Percentiles rank a stretch among this genome's conserved stretches.
phyloP scores from a whole-genome alignment of 2,888 invertebrate genomes.

The Dorcus hopei region DNA sequence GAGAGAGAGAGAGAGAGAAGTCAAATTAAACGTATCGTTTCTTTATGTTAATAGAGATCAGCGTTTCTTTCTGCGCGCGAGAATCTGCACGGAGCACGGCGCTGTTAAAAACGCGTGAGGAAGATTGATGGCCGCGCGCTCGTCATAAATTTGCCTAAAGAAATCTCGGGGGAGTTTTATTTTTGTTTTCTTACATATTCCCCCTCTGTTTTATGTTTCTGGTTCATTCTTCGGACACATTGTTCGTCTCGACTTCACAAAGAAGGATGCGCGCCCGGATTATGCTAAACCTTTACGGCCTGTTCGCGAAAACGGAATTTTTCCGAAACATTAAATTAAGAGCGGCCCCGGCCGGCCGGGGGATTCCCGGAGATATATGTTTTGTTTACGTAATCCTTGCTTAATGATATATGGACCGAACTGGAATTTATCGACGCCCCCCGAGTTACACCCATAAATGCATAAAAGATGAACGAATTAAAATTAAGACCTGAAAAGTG shows the following conservation, averaged over 20 bases:
- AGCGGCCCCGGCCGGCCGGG: background rate
- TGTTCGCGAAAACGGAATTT: slow-evolving; percentile 17
- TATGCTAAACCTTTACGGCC: slow-evolving; percentile 35
- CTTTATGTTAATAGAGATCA: slow-evolving; percentile 25
- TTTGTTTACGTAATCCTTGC: too few relatives aligned
- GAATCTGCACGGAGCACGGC: slow-evolving; percentile 3
- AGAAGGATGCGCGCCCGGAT: slow-evolving; percentile 43
- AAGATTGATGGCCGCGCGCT: slow-evolving; percentile 41
- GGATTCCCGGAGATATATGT: too few relatives aligned
- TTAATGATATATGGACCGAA: too few relatives aligned
- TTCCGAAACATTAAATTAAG: slow-evolving; percentile 16
- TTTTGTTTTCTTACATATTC: slow-evolving; percentile 40
- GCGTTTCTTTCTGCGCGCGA: slow-evolving; percentile 19
- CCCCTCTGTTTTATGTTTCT: slow-evolving; percentile 39
- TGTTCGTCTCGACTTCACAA: slow-evolving; percentile 38
- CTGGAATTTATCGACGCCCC: too few relatives aligned
- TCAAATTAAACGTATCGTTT: slow-evolving; percentile 16
- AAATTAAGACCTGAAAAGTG: too few relatives aligned
- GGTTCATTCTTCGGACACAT: slow-evolving; percentile 39
- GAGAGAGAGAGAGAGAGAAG: background rate
- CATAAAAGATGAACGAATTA: too few relatives aligned
- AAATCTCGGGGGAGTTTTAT: slow-evolving; percentile 38
- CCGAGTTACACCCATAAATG: too few relatives aligned
- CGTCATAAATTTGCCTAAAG: slow-evolving; percentile 48
- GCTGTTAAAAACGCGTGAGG: slow-evolving; percentile 28